Evolutionary conservation across 1,140 invertebrate species (phyloP).

Genomic region (Ceratoteleas bidentatus): DNA sequence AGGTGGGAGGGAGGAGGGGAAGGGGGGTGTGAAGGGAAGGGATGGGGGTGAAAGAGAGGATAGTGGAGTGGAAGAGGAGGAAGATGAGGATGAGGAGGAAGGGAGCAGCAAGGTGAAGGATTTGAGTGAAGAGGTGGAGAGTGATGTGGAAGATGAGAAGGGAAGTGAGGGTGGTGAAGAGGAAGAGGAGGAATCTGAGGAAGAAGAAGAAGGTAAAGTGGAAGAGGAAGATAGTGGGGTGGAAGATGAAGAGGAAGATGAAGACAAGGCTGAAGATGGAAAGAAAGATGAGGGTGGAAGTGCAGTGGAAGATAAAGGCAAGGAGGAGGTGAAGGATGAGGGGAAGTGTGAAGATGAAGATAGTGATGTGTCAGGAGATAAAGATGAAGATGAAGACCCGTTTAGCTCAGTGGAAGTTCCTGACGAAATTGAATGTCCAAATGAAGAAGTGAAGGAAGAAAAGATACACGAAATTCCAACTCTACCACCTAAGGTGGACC

Average conservation of each 20-base stretch:
- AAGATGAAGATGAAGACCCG: slow-evolving; percentile 6
- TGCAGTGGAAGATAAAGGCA: slow-evolving; percentile 18
- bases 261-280: neutral
- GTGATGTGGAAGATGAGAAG: neutral
- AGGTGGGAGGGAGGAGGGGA: slow-evolving; percentile 11
- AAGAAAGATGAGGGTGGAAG: slow-evolving; percentile 15
- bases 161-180: slow-evolving; percentile 9
- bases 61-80: slow-evolving; percentile 4
- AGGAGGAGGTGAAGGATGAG: neutral
- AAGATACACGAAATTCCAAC: too few relatives aligned
- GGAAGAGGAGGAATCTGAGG: slow-evolving; percentile 18
- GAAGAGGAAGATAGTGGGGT: neutral
- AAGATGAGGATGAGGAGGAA: slow-evolving; percentile 33
- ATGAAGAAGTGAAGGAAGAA: slow-evolving; percentile 22
- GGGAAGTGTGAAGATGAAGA: neutral
- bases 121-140: slow-evolving; percentile 12
- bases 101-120: slow-evolving; percentile 12
- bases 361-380: neutral
- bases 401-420: slow-evolving; percentile 12
- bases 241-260: slow-evolving; percentile 8
- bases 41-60: neutral
- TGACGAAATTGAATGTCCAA: slow-evolving; percentile 38
- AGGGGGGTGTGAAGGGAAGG: slow-evolving; percentile 3
- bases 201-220: neutral
- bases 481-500: too few relatives aligned